phyloP scores from a whole-genome alignment of 2,888 invertebrate genomes.

The Calliphora vomitoria region DNA sequence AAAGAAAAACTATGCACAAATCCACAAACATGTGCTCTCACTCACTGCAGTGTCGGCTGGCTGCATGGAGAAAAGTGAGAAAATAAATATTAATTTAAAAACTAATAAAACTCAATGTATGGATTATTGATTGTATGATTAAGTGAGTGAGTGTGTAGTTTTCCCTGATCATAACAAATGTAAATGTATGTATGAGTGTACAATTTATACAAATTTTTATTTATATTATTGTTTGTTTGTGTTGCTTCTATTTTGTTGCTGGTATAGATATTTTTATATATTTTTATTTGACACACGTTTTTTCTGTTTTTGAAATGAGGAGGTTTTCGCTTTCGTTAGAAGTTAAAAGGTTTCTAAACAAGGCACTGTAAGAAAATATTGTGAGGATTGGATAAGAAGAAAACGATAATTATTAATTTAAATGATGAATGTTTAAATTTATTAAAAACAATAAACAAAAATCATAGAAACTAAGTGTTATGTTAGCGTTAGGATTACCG shows the following conservation, averaged over 20 bases:
- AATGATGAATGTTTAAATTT: not conserved
- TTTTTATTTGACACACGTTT: slow-evolving; percentile 38
- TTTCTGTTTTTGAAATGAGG: not conserved
- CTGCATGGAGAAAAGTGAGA: slow-evolving; percentile 50
- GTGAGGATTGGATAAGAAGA: slow-evolving; percentile 5
- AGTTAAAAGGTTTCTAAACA: not conserved
- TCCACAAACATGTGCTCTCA: not conserved
- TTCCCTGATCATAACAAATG: slow-evolving; percentile 60
- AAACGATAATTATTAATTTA: not conserved
- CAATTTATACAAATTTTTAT: slow-evolving; percentile 27
- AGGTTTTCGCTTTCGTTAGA: not conserved
- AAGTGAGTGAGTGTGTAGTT: slow-evolving; percentile 11
- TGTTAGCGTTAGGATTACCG: no score
- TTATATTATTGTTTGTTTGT: slow-evolving; percentile 31
- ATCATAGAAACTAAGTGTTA: not conserved
- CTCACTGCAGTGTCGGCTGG: not conserved
- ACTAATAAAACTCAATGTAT: slow-evolving; percentile 66
- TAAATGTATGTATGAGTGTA: not conserved
- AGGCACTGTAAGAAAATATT: not conserved
- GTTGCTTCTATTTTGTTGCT: slow-evolving; percentile 1
- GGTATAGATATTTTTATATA: not conserved
- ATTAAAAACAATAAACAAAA: slow-evolving; percentile 4
- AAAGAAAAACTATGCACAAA: slow-evolving; percentile 19
- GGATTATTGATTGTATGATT: slow-evolving; percentile 34
- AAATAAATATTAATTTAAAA: slow-evolving; percentile 71